phyloP scores from a whole-genome alignment of 2,113 vertebrate species.

The Coryphaenoides rupestris region DNA sequence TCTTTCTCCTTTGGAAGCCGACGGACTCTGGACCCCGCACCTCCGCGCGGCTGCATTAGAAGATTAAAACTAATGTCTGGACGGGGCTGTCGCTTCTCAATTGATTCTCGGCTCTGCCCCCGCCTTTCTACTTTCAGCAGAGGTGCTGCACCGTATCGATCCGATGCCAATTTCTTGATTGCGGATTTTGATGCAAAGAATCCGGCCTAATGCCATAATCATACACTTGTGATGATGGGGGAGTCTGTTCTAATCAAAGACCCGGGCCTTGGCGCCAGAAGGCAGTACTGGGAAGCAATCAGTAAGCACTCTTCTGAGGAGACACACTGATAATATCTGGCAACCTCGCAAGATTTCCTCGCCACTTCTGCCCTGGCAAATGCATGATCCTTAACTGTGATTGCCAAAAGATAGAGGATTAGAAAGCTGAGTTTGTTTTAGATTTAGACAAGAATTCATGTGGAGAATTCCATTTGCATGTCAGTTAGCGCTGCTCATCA shows the following conservation, averaged over 20 bases:
- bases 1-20: conserved; percentile 52
- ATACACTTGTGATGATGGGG: conserved; percentile 70
- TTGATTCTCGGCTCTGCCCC: conserved; percentile 63
- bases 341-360: conserved; percentile 21
- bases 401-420: conserved; percentile 29
- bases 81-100: conserved; percentile 62
- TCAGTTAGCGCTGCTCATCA: conserved; percentile 36
- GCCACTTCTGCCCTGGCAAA: conserved; percentile 27
- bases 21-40: conserved; percentile 44
- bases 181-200: conserved; percentile 70
- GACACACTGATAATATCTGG: conserved; percentile 44
- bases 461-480: conserved; percentile 53
- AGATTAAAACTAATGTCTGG: conserved; percentile 76
- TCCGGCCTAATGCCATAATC: conserved; percentile 76
- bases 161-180: conserved; percentile 74
- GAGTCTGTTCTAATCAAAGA: conserved; percentile 69
- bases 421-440: conserved; percentile 22
- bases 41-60: conserved; percentile 71
- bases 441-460: conserved; percentile 34
- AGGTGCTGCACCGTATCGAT: conserved; percentile 65
- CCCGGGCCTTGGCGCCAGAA: conserved; percentile 47
- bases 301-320: conserved; percentile 52
- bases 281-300: conserved; percentile 52
- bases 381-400: conserved; percentile 25
- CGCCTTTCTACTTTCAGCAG: conserved; percentile 43